Percentiles rank a stretch among this genome's conserved stretches.
Evolutionary conservation across 2,888 invertebrate species (phyloP).

Genomic region (Euphydryas editha): DNA sequence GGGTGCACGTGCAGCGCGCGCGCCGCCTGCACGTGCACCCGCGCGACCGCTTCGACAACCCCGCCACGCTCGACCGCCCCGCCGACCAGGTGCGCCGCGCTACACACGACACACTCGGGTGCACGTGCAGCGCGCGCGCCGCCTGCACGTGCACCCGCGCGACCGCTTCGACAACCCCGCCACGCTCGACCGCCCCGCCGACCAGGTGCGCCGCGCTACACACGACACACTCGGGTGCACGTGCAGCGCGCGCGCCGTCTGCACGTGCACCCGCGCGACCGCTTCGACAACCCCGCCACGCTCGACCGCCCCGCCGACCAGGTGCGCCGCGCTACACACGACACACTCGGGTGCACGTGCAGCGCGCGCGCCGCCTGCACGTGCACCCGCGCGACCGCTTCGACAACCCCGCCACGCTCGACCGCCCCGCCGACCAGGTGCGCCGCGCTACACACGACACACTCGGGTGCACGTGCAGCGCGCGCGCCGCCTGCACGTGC

Average conservation of each 20-base stretch:
- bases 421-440: conserved; percentile 45
- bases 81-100: conserved; percentile 53
- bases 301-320: conserved; percentile 25
- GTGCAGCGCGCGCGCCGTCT: conserved; percentile 56
- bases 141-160: conserved; percentile 93
- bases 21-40: background rate
- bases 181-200: conserved; percentile 51
- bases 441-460: background rate
- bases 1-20: conserved; percentile 52
- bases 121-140: conserved; percentile 87
- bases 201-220: conserved; percentile 30
- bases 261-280: background rate
- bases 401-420: conserved; percentile 85
- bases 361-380: conserved; percentile 89
- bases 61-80: background rate
- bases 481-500: conserved; percentile 48
- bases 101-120: conserved; percentile 86
- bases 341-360: conserved; percentile 89
- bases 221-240: background rate
- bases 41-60: background rate
- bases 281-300: background rate
- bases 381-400: conserved; percentile 96
- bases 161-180: conserved; percentile 93
- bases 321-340: conserved; percentile 44
- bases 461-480: too few species aligned